Evolutionary conservation across 2,113 vertebrate genomes (phyloP), one percentile per base, ranked within the genome.

Genomic region (Alces alces): DNA sequence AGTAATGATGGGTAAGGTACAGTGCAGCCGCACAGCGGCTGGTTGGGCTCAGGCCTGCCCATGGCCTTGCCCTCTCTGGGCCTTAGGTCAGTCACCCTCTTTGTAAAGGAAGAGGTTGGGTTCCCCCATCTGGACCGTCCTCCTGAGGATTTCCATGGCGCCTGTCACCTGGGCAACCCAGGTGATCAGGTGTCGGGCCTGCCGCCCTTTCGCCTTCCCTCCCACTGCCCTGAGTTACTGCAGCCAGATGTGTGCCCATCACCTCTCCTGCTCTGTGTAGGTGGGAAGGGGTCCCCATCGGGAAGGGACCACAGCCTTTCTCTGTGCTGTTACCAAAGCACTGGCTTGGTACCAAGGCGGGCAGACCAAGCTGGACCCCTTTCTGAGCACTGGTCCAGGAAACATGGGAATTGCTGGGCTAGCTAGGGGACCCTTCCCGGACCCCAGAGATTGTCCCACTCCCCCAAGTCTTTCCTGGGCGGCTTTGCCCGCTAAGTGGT

Each of bases 161-260:
- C 70, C 80, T 43, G 83, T 97, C 87, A 93, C 91, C 78, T 33
- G 2, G 3, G 95, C 86, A 97, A 94, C 83, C 50, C 30, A 7
- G 36, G 50, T 0, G 70, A 96, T 98, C 98, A 61, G 94, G 54
- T 98, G 80, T 98, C 91, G 89, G 88, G 66, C 39, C 55, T 47
- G 45, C 21, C 1, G 5, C 60, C 28, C 36, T 91, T 25, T 28
- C 14, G 13, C 39, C 52, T 61, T 60, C 28, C 61, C 39, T 15
- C 70, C 21, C 39, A 11, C 73, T 2, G 25, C 89, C 70, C 76
- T 78, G 50, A 25, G 54, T 93, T 61, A 82, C 86, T 45, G 80
- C 89, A 70, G 84, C 79, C 92, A 97, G 84, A 90, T 87, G 94
- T 47, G 92, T 14, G 8, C 33, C 52, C 54, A 30, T 33, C 66